A percentile compares a stretch with the other conserved stretches of the same genome.
Conservation (phyloP, 2,797 vertebrate genomes). For the Pempheris klunzingeri region DNA sequence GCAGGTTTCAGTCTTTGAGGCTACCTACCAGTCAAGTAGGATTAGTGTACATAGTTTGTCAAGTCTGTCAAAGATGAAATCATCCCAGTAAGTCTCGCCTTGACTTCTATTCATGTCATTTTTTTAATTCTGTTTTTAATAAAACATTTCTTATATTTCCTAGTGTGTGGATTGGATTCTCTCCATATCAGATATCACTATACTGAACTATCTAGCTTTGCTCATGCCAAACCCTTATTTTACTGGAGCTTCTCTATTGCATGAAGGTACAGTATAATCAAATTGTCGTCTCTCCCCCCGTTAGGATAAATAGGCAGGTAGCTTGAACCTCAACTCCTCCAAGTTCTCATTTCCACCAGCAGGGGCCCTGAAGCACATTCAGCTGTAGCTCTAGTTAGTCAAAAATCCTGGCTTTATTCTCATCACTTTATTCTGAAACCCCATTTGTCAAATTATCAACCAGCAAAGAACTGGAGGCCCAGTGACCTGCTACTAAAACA, state of each 20-base stretch:
- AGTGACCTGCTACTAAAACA: background rate
- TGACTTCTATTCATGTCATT: constrained; percentile 23
- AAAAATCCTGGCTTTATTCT: background rate
- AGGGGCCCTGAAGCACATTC: background rate
- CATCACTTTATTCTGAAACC: background rate
- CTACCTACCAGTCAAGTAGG: constrained; percentile 3
- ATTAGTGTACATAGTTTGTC: constrained; percentile 57
- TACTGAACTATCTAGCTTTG: background rate
- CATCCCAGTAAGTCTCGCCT: background rate
- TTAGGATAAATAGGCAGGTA: background rate
- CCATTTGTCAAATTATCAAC: constrained; percentile 1
- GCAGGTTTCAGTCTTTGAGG: background rate
- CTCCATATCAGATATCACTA: background rate
- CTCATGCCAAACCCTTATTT: background rate
- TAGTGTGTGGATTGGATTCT: background rate
- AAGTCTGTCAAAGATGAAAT: constrained; percentile 7
- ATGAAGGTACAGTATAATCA: background rate
- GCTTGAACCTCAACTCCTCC: background rate
- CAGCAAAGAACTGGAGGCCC: background rate
- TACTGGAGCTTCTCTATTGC: background rate
- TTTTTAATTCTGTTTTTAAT: constrained; percentile 56
- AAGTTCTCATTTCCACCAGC: background rate
- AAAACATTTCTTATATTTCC: constrained; percentile 46
- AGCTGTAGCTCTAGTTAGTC: background rate
- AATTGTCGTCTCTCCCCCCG: background rate